Base-by-base conservation (phyloP, 2,113 vertebrate species). In the Crotalus viridis region DNA sequence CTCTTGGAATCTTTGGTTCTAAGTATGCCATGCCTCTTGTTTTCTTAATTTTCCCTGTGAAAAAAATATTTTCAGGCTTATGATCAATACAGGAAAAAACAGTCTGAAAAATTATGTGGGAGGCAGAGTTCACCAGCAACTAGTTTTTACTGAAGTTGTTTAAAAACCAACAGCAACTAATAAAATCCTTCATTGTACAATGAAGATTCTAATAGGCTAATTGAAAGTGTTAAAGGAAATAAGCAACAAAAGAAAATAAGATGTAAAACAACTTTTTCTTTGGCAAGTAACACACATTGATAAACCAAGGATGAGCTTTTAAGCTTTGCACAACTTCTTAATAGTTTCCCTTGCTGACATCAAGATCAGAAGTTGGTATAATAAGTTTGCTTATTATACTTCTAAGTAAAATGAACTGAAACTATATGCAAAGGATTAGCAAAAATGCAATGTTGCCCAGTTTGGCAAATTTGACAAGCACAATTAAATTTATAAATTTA, bases 231-330 rank as follows among this genome's bases (percentile, higher is more conserved):
- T 89, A 0, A 26, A 87, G 59, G 57, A 81, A 43, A 87, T 43
- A 93, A 85, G 52, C 93, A 88, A 88, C 10, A 12, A 90, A 91
- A 87, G 92, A 88, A 21, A 92, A 26, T 13, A 55, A n/a, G 74
- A 3, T 94, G 87, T 6, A 3, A 91, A 81, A n/a, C 1, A 85
- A 59, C 74, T 21, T 43, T 5, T 0, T 56, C 15, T 33, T 43
- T 94, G 74, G 46, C 21, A 93, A 85, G 26, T 21, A 54, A 26
- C 86, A 43, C 0, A 39, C 0, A 89, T 52, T 19, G 69, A 24
- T 28, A 59, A 85, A 51, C n/a, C 33, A 87, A 92, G 24, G n/a
- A 89, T 33, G 2, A 89, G 10, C 43, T 55, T 74, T 87, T 24
- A 52, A 43, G n/a, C 5, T 55, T 54, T 43, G 19, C 19, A 12